Evolutionary conservation across 2,888 invertebrate genomes (phyloP).

Genomic region (Dexiosoma caninum): DNA sequence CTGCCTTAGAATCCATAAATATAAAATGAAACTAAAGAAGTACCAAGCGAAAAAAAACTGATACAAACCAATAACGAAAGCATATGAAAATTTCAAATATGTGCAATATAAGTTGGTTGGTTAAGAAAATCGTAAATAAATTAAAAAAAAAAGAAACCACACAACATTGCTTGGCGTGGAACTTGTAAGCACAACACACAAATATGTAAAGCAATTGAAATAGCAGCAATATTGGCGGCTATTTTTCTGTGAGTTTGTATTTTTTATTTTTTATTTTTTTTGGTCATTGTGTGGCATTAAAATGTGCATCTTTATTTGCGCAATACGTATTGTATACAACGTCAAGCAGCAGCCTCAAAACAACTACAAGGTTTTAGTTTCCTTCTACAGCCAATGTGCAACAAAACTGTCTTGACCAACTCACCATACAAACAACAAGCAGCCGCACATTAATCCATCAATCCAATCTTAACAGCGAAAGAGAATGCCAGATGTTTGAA

Average conservation of each 20-base stretch:
- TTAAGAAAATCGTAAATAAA: conserved; percentile 29
- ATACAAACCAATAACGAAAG: conserved; percentile 48
- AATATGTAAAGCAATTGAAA: conserved; percentile 62
- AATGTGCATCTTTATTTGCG: conserved; percentile 64
- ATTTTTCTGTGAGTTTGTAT: background rate
- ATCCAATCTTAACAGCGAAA: conserved; percentile 26
- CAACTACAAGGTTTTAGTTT: conserved; percentile 60
- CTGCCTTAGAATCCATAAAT: conserved; percentile 37
- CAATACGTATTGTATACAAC: conserved; percentile 48
- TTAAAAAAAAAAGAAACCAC: background rate
- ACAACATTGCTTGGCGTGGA: background rate
- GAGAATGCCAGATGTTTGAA: conserved; percentile 20
- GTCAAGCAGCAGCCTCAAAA: conserved; percentile 1
- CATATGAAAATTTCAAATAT: conserved; percentile 62
- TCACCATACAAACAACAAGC: background rate
- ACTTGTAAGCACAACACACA: conserved; percentile 37
- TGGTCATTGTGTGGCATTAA: conserved; percentile 61
- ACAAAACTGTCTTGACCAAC: conserved; percentile 56
- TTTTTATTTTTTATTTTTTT: conserved; percentile 3
- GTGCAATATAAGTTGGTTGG: conserved; percentile 50
- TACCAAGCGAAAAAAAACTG: background rate
- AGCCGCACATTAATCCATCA: conserved; percentile 70
- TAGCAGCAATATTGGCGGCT: conserved; percentile 41
- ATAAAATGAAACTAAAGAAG: conserved; percentile 2
- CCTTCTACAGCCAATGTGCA: conserved; percentile 49